phyloP scores from a whole-genome alignment of 1,140 invertebrate genomes.

The Hyphantria cunea region DNA sequence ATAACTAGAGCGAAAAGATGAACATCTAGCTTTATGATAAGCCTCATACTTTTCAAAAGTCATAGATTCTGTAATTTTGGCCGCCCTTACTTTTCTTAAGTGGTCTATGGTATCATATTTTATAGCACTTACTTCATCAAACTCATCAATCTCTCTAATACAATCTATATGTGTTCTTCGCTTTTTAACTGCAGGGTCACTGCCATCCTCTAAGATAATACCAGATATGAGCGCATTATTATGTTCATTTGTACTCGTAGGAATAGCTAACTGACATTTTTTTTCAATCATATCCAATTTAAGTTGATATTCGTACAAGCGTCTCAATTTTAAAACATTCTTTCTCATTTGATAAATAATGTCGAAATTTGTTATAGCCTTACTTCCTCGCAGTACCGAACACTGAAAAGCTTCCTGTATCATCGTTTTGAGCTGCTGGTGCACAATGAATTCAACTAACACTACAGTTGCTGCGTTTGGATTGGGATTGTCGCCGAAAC shows the following conservation, averaged over 20 bases:
- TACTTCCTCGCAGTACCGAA: conserved; percentile 75
- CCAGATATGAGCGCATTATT: conserved; percentile 38
- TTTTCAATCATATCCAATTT: conserved; percentile 70
- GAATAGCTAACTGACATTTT: conserved; percentile 37
- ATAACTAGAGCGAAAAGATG: conserved; percentile 68
- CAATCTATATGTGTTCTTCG: conserved; percentile 70
- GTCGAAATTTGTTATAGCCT: conserved; percentile 80
- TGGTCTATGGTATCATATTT: conserved; percentile 81
- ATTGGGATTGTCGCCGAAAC: conserved; percentile 86
- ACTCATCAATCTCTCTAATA: conserved; percentile 82
- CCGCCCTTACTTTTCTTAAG: conserved; percentile 77
- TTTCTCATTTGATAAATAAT: conserved; percentile 86
- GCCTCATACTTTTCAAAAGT: conserved; percentile 82
- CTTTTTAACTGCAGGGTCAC: conserved; percentile 55
- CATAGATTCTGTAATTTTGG: conserved; percentile 80
- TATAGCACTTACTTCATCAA: conserved; percentile 81
- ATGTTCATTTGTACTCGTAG: conserved; percentile 37
- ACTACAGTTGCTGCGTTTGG: conserved; percentile 85
- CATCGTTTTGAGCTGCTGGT: conserved; percentile 84
- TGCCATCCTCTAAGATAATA: conserved; percentile 60
- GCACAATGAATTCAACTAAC: conserved; percentile 86
- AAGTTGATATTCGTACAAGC: conserved; percentile 65
- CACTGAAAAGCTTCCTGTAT: conserved; percentile 82
- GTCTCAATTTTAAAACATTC: conserved; percentile 75
- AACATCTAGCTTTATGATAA: conserved; percentile 76